These are phyloP conservation scores for Clostera curtula DNA, from an alignment of 2,888 invertebrate genomes.

Conservation along the genomic window DNA sequence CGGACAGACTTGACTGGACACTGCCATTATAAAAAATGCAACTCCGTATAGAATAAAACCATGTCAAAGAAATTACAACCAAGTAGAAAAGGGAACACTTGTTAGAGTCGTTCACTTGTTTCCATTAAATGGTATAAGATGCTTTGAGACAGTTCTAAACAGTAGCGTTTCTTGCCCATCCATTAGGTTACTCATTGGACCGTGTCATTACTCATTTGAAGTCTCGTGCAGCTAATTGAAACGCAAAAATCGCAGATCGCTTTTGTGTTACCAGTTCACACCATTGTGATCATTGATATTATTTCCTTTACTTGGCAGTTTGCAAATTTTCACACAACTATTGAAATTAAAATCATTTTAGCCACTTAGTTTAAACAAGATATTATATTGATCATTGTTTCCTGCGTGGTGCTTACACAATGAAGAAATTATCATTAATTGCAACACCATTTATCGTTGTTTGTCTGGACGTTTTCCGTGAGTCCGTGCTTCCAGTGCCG, in stretches of 20 bases:
- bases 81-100: slow-evolving; percentile 28
- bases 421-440: slow-evolving; percentile 37
- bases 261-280: slow-evolving; percentile 19
- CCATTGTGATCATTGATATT: slow-evolving; percentile 15
- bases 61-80: slow-evolving; percentile 38
- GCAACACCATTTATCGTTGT: slow-evolving; percentile 54
- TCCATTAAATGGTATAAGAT: slow-evolving; percentile 18
- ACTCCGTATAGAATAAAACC: slow-evolving; percentile 39
- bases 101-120: slow-evolving; percentile 22
- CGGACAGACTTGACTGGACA: slow-evolving; percentile 59
- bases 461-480: slow-evolving; percentile 65
- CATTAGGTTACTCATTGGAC: slow-evolving; percentile 63
- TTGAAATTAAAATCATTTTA: slow-evolving; percentile 16
- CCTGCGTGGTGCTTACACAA: slow-evolving; percentile 19
- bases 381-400: slow-evolving; percentile 40
- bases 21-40: slow-evolving; percentile 43
- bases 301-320: no score
- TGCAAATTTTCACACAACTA: slow-evolving; percentile 9
- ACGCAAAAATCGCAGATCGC: slow-evolving; percentile 46
- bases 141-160: slow-evolving; percentile 23
- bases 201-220: slow-evolving; percentile 62
- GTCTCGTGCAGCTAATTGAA: slow-evolving; percentile 58
- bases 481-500: slow-evolving; percentile 57
- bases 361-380: slow-evolving; percentile 25
- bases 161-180: slow-evolving; percentile 46